Evolutionary conservation across 2,797 vertebrate species (phyloP).

Genomic region (Anguilla marmorata): DNA sequence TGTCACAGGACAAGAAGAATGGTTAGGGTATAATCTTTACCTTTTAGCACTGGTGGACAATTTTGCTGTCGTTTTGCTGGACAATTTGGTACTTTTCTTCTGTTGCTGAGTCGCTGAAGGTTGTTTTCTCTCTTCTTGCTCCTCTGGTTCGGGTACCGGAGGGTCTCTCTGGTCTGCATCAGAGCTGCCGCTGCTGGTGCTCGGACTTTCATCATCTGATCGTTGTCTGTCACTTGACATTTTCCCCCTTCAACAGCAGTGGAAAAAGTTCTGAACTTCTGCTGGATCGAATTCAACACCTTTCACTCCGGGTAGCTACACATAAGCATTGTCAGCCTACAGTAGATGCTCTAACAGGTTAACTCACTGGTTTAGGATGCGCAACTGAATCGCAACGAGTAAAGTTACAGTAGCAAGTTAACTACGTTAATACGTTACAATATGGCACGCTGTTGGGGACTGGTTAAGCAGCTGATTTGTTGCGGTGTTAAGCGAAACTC

Average conservation of each 20-base stretch:
- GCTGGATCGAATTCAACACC: not conserved
- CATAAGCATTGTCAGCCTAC: not conserved
- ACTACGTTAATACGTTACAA: not conserved
- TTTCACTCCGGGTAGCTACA: not conserved
- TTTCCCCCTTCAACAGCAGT: conserved; percentile 51
- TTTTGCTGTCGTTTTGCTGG: conserved; percentile 90
- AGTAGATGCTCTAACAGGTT: not conserved
- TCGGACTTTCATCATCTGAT: conserved; percentile 88
- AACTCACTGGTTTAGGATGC: not conserved
- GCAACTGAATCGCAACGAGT: not conserved
- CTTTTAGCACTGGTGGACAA: conserved; percentile 89
- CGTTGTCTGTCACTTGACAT: conserved; percentile 90
- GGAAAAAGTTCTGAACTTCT: conserved; percentile 33
- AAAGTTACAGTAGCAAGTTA: not conserved
- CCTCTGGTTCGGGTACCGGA: conserved; percentile 81
- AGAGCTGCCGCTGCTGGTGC: conserved; percentile 89
- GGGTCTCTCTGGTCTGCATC: conserved; percentile 87
- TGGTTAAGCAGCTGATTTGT: not conserved
- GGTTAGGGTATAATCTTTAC: conserved; percentile 58
- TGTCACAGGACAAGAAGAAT: not conserved
- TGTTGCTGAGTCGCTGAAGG: conserved; percentile 80
- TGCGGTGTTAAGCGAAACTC: conserved; percentile 10
- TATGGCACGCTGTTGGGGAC: not conserved
- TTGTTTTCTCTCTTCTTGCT: conserved; percentile 82
- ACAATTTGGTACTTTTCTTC: conserved; percentile 87